A percentile compares a stretch with the other conserved stretches of the same genome.
Evolutionary conservation across 2,797 vertebrate genomes (phyloP).

Genomic region (Calcarius lapponicus): DNA sequence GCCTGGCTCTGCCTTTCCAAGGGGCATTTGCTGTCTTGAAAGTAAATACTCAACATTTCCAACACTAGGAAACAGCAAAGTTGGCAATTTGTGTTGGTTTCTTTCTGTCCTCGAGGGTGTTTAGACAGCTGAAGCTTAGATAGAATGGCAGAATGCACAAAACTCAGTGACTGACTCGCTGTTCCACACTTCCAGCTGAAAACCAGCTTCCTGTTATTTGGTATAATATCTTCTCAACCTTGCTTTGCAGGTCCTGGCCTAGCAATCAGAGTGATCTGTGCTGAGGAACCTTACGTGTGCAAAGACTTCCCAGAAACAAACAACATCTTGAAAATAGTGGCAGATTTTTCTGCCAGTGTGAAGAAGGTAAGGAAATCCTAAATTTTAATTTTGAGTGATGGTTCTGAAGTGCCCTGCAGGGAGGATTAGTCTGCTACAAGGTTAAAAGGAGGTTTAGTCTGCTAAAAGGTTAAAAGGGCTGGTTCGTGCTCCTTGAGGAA

Average conservation of each 20-base stretch:
- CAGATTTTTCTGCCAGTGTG: slow-evolving; percentile 97
- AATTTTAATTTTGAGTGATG: not conserved
- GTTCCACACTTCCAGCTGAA: not conserved
- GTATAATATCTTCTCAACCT: not conserved
- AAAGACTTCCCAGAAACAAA: slow-evolving; percentile 99
- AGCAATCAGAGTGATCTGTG: slow-evolving; percentile 97
- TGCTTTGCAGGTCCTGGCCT: slow-evolving; percentile 88
- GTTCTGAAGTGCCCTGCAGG: not conserved
- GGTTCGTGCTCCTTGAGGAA: not conserved
- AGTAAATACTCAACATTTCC: not conserved
- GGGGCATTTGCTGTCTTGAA: not conserved
- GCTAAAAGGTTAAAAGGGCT: not conserved
- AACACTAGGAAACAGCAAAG: not conserved
- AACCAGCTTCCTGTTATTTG: not conserved
- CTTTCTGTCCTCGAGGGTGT: not conserved
- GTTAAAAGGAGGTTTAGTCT: not conserved
- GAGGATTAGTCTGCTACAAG: not conserved
- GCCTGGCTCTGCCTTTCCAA: not conserved
- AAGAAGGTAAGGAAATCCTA: slow-evolving; percentile 85
- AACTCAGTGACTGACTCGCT: not conserved
- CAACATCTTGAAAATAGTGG: slow-evolving; percentile 97
- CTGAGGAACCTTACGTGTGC: slow-evolving; percentile 95
- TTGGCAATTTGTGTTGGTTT: not conserved
- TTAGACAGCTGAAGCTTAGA: not conserved
- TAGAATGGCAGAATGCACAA: not conserved